Conservation (phyloP, 2,797 vertebrate species). For the Periophthalmus magnuspinnatus region DNA sequence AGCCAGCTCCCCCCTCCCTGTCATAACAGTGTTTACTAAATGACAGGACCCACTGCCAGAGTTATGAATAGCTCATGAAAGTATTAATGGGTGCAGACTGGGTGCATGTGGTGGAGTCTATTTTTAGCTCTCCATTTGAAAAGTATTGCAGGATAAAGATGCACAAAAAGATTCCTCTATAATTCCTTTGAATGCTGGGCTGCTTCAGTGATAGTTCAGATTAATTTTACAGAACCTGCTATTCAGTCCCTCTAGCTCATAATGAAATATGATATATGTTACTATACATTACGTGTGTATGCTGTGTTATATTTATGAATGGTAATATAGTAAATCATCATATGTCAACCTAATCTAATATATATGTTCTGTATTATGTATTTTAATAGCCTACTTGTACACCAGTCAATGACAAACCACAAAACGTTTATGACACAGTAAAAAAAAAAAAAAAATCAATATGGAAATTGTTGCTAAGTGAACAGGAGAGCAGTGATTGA, state of each 20-base stretch:
- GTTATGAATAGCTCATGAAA: slow-evolving; percentile 70
- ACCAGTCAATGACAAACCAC: no score
- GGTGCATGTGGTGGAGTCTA: slow-evolving; percentile 49
- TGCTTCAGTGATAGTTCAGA: not conserved
- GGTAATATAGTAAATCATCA: no score
- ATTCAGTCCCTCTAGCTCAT: not conserved
- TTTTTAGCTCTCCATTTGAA: slow-evolving; percentile 60
- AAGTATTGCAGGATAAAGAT: slow-evolving; percentile 50
- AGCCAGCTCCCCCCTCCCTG: slow-evolving; percentile 38
- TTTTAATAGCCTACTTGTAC: no score
- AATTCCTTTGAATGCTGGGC: slow-evolving; percentile 16
- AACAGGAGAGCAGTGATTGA: no score
- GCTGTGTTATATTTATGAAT: no score
- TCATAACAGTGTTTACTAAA: slow-evolving; percentile 71
- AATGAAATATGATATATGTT: not conserved
- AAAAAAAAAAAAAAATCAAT: no score
- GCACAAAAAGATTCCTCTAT: slow-evolving; percentile 41
- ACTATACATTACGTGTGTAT: not conserved
- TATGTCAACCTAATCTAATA: no score
- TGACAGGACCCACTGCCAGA: slow-evolving; percentile 60
- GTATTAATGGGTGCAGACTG: slow-evolving; percentile 64
- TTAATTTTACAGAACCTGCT: not conserved
- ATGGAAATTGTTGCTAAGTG: no score
- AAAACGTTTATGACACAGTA: no score
- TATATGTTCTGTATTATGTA: no score